Base-by-base conservation (phyloP, 2,113 vertebrate species). In the Cygnus atratus region DNA sequence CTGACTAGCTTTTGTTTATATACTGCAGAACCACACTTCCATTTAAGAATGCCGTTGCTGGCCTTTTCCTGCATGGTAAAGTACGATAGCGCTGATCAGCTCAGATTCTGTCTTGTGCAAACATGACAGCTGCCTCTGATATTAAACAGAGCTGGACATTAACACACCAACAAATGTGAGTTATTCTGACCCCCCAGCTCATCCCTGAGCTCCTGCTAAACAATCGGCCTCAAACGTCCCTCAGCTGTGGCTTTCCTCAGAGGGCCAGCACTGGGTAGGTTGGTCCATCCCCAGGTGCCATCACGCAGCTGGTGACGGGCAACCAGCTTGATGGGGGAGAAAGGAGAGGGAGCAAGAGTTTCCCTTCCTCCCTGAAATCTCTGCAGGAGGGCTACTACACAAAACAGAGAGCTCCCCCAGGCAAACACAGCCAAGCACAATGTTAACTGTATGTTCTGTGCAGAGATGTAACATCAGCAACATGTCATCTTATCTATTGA, bases 121-220 rank as follows among this genome's bases (percentile, higher is more conserved):
- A 68, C 22, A 17, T 74, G 79, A 48, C 92, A 94, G 73, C 91
- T 94, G 91, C 59, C 66, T 91, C 87, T 96, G 97, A 97, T 95
- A 95, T 63, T 97, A 96, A 98, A 96, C 97, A 98, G 97, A 97
- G 66, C 88, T 97, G 94, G 94, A 95, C 85, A 87, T 84, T 95
- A 93, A 88, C 91, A 84, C 18, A 72, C 63, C 77, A 70, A 54
- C 73, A 87, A 82, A 88, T 79, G 65, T 39, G 93, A 93, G 78
- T 97, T 94, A 78, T 84, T 96, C 90, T 96, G 94, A 95, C 89
- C 76, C 78, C 78, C 80, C 65, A 91, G 85, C 88, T 97, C 75
- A 77, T 86, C 92, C 96, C 96, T 92, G 95, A 97, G 84, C 79
- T 91, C 76, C 76, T 79, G 86, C 87, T 98, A 98, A 98, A 97